A percentile compares a stretch with the other conserved stretches of the same genome.
phyloP scores from a whole-genome alignment of 2,888 invertebrate species.

The Limnephilus marmoratus region DNA sequence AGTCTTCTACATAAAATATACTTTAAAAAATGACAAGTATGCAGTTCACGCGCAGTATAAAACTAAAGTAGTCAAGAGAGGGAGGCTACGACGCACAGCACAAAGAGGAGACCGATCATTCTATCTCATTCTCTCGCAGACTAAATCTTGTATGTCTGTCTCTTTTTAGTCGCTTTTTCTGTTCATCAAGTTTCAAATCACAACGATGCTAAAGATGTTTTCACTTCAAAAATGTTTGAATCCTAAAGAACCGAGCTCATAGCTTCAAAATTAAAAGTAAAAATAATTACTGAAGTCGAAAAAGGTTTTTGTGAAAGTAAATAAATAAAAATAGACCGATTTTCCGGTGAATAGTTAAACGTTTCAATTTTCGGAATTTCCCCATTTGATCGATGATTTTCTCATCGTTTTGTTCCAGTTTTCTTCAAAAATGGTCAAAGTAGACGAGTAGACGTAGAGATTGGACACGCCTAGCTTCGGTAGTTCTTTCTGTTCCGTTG shows the following conservation, averaged over 20 bases:
- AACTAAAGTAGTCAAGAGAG: no score
- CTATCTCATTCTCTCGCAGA: no score
- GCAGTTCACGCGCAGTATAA: no score
- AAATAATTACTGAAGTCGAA: background rate
- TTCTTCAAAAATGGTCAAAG: constrained; percentile 8
- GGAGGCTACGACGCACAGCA: no score
- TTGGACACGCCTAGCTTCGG: background rate
- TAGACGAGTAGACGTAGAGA: background rate
- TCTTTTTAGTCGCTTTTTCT: no score
- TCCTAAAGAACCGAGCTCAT: background rate
- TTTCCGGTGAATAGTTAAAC: background rate
- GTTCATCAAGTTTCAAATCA: no score
- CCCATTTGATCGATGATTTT: background rate
- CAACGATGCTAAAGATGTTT: no score
- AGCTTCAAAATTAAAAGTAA: background rate
- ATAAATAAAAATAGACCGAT: background rate
- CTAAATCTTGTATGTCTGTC: no score
- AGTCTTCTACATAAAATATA: background rate
- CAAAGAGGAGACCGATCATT: no score
- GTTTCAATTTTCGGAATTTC: background rate
- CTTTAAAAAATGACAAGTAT: no score
- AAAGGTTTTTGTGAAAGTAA: background rate
- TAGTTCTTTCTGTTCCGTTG: constrained; percentile 8
- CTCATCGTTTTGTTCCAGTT: constrained; percentile 5
- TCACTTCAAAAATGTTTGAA: background rate